These are phyloP conservation scores for Paramisgurnus dabryanus DNA, from an alignment of 2,113 vertebrate species.

Conservation along the genomic window DNA sequence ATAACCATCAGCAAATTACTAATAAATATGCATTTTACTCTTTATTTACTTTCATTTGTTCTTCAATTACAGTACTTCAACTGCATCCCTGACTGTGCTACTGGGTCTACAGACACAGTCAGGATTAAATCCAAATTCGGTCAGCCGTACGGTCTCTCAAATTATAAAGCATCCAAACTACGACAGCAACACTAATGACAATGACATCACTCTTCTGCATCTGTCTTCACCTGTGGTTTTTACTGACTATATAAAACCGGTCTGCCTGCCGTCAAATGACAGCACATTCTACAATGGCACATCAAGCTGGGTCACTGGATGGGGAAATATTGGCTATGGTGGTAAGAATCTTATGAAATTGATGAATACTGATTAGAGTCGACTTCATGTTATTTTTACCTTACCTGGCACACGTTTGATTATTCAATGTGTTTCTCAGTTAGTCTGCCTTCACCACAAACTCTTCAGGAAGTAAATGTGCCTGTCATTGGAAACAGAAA, in stretches of 20 bases:
- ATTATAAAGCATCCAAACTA: slow-evolving; percentile 61
- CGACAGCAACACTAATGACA: slow-evolving; percentile 38
- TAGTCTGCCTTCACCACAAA: slow-evolving; percentile 2
- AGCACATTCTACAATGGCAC: slow-evolving; percentile 67
- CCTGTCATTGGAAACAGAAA: slow-evolving; percentile 53
- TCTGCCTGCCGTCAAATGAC: slow-evolving; percentile 68
- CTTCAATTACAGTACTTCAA: neutral
- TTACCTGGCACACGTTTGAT: neutral
- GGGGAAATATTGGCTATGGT: slow-evolving; percentile 52
- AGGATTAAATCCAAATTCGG: neutral
- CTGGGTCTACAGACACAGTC: slow-evolving; percentile 28
- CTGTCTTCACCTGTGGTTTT: slow-evolving; percentile 54
- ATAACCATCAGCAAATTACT: slow-evolving; percentile 62
- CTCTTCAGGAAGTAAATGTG: slow-evolving; percentile 58
- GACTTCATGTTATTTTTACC: neutral
- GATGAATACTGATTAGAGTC: too few relatives aligned
- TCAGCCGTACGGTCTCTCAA: neutral
- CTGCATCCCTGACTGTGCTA: neutral
- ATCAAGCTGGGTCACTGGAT: slow-evolving; percentile 72
- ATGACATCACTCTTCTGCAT: slow-evolving; percentile 69
- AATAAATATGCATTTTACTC: neutral
- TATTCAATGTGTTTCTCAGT: neutral
- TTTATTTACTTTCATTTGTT: neutral
- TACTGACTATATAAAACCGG: slow-evolving; percentile 62
- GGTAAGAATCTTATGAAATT: slow-evolving; percentile 22